phyloP scores from a whole-genome alignment of 2,797 vertebrate species.

The Siniperca scherzeri region DNA sequence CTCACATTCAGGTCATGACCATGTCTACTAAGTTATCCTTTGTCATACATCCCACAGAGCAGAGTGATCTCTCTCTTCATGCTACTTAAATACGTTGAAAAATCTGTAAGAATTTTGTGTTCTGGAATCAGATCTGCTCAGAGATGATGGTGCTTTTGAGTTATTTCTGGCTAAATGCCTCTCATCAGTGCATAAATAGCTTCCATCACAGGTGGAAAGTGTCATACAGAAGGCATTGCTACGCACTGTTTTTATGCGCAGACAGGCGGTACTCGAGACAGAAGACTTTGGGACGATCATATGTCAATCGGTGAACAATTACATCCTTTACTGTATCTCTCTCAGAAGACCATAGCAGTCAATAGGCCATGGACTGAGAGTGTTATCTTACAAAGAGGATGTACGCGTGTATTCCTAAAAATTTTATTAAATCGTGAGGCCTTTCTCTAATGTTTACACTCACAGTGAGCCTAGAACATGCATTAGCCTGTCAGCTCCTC shows the following conservation, averaged over 20 bases:
- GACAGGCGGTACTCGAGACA: constrained; percentile 52
- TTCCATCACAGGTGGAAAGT: constrained; percentile 46
- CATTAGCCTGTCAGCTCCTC: constrained; percentile 34
- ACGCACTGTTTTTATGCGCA: constrained; percentile 39
- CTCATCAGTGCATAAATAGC: constrained; percentile 61
- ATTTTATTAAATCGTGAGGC: constrained; percentile 2
- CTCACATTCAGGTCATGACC: constrained; percentile 23
- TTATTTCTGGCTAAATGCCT: constrained; percentile 56
- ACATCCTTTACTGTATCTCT: constrained; percentile 70
- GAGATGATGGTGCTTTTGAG: constrained; percentile 54
- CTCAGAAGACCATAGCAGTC: constrained; percentile 32
- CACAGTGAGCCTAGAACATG: constrained; percentile 11
- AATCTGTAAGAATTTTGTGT: constrained; percentile 13
- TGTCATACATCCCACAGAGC: constrained; percentile 7
- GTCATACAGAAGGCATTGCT: constrained; percentile 12
- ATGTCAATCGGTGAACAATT: constrained; percentile 56
- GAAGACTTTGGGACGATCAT: constrained; percentile 48
- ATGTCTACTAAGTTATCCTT: not conserved
- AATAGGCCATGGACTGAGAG: constrained; percentile 18
- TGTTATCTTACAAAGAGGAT: constrained; percentile 52
- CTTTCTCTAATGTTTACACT: constrained; percentile 27
- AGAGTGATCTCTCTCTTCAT: constrained; percentile 30
- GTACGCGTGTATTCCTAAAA: constrained; percentile 19
- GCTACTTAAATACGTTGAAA: constrained; percentile 31
- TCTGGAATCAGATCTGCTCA: constrained; percentile 64